Evolutionary conservation across 1,140 invertebrate species (phyloP), one percentile per base, ranked within the genome.

Genomic region (Centruroides sculpturatus): DNA sequence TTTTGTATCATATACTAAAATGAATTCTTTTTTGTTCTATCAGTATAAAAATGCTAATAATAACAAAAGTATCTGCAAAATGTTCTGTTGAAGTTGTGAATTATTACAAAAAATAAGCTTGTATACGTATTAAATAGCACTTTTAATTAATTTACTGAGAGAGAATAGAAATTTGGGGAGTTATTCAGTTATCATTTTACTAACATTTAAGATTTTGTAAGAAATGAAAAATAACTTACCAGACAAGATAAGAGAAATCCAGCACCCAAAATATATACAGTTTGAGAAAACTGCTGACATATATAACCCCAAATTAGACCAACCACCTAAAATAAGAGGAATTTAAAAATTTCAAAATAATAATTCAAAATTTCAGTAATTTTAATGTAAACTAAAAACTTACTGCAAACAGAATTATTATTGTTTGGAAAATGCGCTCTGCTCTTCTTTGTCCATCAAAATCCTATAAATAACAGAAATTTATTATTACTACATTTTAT

Each of bases 251-350:
- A 75, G 1, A 87, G 74, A 72, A 94, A 93, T 63, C 92, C 92
- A 69, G 86, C 89, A 35, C 85, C 86, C n/a, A 96, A 76, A 69
- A 94, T 89, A 62, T 91, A 92, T 23, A 95, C 85, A 6, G 92
- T 93, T 72, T 93, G 89, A 0, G 91, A 95, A 72, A 95, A 96
- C 74, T 94, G 89, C 75, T 97, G 91, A 69, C 92, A 89, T 34
- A 89, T 81, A 61, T 92, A 94, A n/a, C 92, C 92, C 84, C 88
- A 92, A 54, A 88, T 75, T 41, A 95, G 81, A 34, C 92, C 92
- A 59, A 93, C 85, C 60, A 84, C 80, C 82, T 84, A 67, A 55
- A 72, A 62, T 63, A 61, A 70, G 53, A 64, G 53, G 57, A 61
- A 6, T 56, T 57, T 56, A 54, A 35, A 59, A 59, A 5, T 53